Evolutionary conservation across 2,888 invertebrate genomes (phyloP).

Genomic region (Congeria kusceri): DNA sequence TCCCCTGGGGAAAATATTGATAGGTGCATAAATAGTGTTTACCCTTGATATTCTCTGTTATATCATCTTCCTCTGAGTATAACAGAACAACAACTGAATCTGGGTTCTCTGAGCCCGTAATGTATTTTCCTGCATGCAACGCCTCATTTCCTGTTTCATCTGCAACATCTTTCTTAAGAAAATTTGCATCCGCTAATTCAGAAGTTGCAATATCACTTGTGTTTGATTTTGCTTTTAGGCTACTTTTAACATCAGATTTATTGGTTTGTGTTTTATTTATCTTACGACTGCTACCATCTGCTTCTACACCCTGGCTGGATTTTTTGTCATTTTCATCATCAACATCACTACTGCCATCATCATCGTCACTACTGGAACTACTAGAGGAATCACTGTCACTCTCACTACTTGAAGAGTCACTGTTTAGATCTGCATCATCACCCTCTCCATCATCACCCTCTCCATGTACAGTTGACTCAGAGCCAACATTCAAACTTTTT

Average conservation of each 20-base stretch:
- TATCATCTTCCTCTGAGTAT: no score
- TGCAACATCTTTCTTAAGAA: background rate
- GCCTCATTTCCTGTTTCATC: no score
- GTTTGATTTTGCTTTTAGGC: background rate
- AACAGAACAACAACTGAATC: no score
- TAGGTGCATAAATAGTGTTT: no score
- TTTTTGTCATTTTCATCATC: background rate
- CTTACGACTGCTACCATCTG: no score
- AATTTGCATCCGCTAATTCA: background rate
- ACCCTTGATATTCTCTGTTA: no score
- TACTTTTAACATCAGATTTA: background rate
- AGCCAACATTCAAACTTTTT: no score
- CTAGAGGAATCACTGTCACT: background rate
- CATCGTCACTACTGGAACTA: slow-evolving; percentile 10
- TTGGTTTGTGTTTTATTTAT: no score
- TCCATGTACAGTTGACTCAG: background rate
- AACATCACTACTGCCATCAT: background rate
- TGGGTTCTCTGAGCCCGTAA: no score
- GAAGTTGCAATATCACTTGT: slow-evolving; percentile 8
- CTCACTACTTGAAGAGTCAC: background rate
- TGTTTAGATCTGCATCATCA: slow-evolving; percentile 1
- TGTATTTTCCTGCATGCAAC: no score
- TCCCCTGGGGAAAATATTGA: no score
- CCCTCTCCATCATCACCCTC: background rate
- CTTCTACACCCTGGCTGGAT: no score